Conservation (phyloP, 2,888 invertebrate genomes). For the Alloscopus bannaensis region DNA sequence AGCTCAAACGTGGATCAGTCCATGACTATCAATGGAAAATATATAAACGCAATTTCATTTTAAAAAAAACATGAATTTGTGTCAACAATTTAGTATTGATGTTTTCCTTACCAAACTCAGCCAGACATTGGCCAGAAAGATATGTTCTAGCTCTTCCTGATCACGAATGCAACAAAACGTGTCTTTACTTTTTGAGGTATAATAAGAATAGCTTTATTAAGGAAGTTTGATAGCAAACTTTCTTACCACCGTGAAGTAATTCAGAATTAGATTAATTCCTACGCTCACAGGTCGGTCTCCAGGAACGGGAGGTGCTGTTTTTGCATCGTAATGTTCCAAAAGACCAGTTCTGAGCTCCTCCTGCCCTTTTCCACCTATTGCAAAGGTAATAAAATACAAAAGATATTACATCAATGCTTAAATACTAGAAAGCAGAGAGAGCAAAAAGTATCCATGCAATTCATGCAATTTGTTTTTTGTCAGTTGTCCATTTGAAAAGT, state of each 20-base stretch:
- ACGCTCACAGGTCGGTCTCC: constrained; percentile 53
- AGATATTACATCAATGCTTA: neutral
- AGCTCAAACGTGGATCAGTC: constrained; percentile 84
- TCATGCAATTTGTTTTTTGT: too few relatives aligned
- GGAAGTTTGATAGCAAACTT: neutral
- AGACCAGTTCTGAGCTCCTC: constrained; percentile 58
- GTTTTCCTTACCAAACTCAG: constrained; percentile 79
- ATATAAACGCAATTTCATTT: constrained; percentile 6
- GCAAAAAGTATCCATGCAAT: neutral
- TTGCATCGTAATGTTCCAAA: constrained; percentile 67
- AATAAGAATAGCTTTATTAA: constrained; percentile 13
- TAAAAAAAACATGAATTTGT: neutral
- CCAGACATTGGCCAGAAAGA: constrained; percentile 74
- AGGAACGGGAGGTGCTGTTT: constrained; percentile 51
- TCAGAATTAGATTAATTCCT: constrained; percentile 66
- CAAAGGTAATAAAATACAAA: neutral
- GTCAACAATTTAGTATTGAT: neutral
- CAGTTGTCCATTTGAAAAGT: too few relatives aligned
- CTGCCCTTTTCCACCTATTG: constrained; percentile 56
- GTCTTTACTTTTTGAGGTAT: neutral
- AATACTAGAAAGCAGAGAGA: neutral
- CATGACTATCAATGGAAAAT: constrained; percentile 80
- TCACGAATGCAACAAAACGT: neutral
- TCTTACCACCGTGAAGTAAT: constrained; percentile 68
- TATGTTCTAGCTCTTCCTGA: constrained; percentile 67